A percentile compares a stretch with the other conserved stretches of the same genome.
Conservation (phyloP, 2,888 invertebrate genomes). For the Folsomia candida region DNA sequence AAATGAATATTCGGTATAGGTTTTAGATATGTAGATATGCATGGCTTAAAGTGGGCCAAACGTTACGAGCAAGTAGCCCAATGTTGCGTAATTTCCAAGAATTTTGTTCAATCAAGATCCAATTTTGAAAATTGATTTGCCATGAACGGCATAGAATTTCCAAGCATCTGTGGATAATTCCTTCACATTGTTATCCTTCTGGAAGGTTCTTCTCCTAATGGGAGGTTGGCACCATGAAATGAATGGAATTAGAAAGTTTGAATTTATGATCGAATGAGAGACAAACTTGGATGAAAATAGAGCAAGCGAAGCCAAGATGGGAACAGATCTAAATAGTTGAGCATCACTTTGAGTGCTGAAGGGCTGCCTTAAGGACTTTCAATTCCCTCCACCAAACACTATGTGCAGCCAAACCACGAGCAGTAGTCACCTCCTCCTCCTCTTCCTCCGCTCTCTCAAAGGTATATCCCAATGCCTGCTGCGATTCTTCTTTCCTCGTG, state of each 20-base stretch:
- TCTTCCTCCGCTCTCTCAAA: neutral
- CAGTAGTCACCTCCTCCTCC: neutral
- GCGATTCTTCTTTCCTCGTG: neutral
- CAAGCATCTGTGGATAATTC: neutral
- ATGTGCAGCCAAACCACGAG: neutral
- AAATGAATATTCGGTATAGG: too few species aligned
- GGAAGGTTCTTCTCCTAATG: conserved; percentile 11
- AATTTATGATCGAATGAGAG: conserved; percentile 41
- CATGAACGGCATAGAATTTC: neutral
- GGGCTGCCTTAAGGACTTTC: neutral
- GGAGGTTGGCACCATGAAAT: conserved; percentile 27
- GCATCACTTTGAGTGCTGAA: neutral
- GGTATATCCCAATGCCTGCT: neutral
- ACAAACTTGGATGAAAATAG: conserved; percentile 25
- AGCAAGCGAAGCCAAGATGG: conserved; percentile 17
- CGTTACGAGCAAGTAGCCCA: too few species aligned
- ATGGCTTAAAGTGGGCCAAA: too few species aligned
- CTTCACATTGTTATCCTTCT: conserved; percentile 1
- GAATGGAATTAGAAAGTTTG: conserved; percentile 47
- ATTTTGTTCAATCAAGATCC: too few species aligned
- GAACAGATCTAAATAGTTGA: neutral
- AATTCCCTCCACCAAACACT: too few species aligned
- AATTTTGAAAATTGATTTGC: neutral
- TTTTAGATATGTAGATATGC: too few species aligned
- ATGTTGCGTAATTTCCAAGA: too few species aligned